Base-by-base conservation (phyloP, 2,113 vertebrate species). In the Peromyscus maniculatus region DNA sequence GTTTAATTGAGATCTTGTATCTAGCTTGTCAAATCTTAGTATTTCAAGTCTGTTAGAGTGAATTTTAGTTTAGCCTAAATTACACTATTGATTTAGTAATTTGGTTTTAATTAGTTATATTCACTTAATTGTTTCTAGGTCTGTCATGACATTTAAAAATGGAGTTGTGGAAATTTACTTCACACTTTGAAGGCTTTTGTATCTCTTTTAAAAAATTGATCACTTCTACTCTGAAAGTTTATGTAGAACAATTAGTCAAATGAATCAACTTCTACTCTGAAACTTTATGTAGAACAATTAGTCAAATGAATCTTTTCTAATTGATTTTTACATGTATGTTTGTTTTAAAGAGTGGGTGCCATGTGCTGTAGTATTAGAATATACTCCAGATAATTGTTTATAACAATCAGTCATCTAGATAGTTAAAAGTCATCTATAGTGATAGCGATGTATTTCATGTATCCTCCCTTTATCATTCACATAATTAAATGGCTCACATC, bases 81-180 rank as follows among this genome's bases (percentile, higher is more conserved):
- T 97, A 91, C 86, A 92, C 59, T 95, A 97, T 96, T 0, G 96
- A 97, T 96, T 97, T 96, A 96, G 96, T 96, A 97, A 96, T 96
- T 97, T 97, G 94, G 67, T 97, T 98, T 98, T 97, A 97, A 96
- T 97, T 97, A 96, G 75, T 97, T 95, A 97, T 97, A 95, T 96
- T 96, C 94, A 94, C 94, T 96, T 95, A 96, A 95, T 97, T 95
- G 90, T 97, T 96, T 96, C 78, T 94, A 94, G 6, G 77, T 95
- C 92, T 95, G 57, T 96, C 93, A 87, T 79, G 96, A 83, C 95
- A 96, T 92, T 97, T 97, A 96, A 97, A 97, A 93, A 94, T 66
- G 2, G 21, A 12, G 21, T 66, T 97, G 91, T 71, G 19, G 43
- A 95, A 69, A 97, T 96, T 96, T 97, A 97, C 94, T 98, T 97